phyloP scores from a whole-genome alignment of 2,113 vertebrate species.

The Setophaga petechia region DNA sequence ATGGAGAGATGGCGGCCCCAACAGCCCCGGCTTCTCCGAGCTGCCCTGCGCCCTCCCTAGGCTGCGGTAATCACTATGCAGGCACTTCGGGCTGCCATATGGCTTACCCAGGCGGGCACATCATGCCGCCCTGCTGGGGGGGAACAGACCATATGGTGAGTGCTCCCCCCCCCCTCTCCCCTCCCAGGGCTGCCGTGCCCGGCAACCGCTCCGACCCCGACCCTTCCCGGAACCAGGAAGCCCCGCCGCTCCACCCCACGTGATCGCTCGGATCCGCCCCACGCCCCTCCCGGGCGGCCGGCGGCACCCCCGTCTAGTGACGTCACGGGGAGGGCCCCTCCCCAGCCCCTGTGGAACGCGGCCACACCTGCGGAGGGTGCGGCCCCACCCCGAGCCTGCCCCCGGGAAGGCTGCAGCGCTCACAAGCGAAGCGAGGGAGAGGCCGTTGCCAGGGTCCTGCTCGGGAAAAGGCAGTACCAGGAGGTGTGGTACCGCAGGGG shows the following conservation, averaged over 20 bases:
- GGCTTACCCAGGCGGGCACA: no score
- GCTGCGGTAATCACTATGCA: neutral
- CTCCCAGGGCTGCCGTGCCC: no score
- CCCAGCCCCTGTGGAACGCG: no score
- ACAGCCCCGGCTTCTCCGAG: neutral
- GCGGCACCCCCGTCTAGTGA: neutral
- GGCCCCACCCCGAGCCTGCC: neutral
- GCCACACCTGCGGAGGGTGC: no score
- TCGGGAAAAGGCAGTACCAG: neutral
- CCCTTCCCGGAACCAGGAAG: no score
- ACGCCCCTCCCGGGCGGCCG: no score
- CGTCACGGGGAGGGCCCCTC: neutral
- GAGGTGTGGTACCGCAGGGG: neutral
- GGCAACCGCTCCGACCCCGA: no score
- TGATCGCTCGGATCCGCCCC: neutral
- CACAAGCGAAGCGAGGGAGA: neutral
- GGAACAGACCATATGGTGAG: no score
- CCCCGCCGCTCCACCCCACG: neutral
- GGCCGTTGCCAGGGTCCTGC: no score
- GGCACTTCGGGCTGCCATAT: neutral
- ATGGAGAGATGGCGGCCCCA: neutral
- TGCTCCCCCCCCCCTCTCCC: no score
- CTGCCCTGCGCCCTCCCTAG: neutral
- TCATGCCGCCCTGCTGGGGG: no score
- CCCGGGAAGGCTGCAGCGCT: no score